Conservation (phyloP, 2,113 vertebrate species). For the Amblyornis subalaris region DNA sequence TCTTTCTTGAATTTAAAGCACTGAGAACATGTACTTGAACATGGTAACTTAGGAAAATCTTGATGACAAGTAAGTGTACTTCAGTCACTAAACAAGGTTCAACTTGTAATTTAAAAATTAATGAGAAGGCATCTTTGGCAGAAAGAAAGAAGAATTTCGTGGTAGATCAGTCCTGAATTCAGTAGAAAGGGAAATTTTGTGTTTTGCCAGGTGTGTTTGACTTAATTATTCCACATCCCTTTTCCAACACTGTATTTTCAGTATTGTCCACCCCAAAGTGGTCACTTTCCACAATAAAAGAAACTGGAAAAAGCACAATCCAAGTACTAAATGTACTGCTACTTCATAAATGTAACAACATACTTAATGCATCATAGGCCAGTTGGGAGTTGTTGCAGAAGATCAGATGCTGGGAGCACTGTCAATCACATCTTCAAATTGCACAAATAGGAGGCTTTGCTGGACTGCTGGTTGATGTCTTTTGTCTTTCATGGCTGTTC, state of each 20-base stretch:
- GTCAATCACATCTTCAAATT: neutral
- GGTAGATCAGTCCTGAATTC: neutral
- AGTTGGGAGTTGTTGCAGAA: neutral
- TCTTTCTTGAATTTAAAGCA: neutral
- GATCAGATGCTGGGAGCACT: neutral
- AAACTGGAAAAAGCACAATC: neutral
- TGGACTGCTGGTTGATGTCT: neutral
- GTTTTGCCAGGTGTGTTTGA: neutral
- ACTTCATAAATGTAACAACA: neutral
- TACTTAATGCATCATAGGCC: neutral
- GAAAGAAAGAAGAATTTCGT: neutral
- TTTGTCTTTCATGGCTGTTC: neutral
- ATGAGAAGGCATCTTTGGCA: neutral
- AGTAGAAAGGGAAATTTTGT: neutral
- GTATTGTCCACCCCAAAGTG: accelerated
- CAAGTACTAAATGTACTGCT: neutral
- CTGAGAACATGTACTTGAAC: neutral
- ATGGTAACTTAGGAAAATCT: neutral
- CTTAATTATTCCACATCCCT: neutral
- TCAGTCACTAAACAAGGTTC: neutral
- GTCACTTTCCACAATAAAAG: neutral
- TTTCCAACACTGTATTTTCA: neutral
- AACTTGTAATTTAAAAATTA: neutral
- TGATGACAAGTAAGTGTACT: neutral
- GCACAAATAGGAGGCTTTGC: neutral